phyloP scores from a whole-genome alignment of 2,888 invertebrate genomes.

The Hemaris fuciformis region DNA sequence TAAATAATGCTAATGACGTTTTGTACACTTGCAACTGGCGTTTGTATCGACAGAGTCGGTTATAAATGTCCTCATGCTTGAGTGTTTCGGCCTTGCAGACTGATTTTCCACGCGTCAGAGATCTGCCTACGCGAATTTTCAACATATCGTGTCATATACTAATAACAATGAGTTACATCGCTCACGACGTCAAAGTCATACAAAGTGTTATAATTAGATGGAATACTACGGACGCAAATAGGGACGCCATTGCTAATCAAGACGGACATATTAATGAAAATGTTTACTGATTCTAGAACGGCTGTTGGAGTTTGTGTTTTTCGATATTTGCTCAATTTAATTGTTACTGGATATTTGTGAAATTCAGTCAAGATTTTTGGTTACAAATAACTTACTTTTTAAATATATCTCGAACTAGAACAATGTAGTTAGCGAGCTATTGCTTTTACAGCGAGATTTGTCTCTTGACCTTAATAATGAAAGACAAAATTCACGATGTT shows the following conservation, averaged over 20 bases:
- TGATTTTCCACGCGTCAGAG: constrained; percentile 42
- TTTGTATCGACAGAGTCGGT: constrained; percentile 11
- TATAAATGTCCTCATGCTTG: constrained; percentile 27
- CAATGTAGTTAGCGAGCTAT: background rate
- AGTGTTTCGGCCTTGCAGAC: constrained; percentile 39
- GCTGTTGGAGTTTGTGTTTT: background rate
- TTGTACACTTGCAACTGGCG: background rate
- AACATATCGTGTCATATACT: constrained; percentile 44
- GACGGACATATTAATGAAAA: background rate
- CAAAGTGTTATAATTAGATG: constrained; percentile 38
- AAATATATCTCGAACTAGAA: no score
- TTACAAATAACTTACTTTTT: no score
- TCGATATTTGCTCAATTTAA: background rate
- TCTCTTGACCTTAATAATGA: background rate
- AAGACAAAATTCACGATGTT: background rate
- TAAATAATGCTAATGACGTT: constrained; percentile 11
- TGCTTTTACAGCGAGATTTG: background rate
- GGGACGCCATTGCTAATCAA: background rate
- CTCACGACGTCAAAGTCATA: constrained; percentile 37
- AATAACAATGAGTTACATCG: constrained; percentile 39
- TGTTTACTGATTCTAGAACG: background rate
- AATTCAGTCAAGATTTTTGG: no score
- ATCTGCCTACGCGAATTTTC: constrained; percentile 47
- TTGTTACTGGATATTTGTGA: background rate
- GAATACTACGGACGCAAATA: background rate